phyloP scores from a whole-genome alignment of 2,888 invertebrate genomes.

The Thyatira batis region DNA sequence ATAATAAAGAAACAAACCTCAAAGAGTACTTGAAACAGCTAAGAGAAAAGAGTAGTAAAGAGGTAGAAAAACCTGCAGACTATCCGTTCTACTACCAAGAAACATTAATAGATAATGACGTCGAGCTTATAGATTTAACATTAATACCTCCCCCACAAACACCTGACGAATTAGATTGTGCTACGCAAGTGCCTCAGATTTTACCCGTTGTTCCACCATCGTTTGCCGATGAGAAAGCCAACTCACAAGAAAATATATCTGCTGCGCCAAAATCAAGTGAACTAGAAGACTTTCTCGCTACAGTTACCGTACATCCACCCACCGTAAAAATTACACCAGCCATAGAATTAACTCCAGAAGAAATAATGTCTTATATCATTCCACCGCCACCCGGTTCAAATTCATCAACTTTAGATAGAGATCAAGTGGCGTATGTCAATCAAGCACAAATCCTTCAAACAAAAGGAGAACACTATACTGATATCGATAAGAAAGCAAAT shows the following conservation, averaged over 20 bases:
- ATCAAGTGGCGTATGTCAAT: conserved; percentile 65
- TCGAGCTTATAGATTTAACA: conserved; percentile 94
- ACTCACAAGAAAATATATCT: conserved; percentile 49
- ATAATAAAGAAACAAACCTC: conserved; percentile 84
- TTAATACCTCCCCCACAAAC: conserved; percentile 93
- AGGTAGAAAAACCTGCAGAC: conserved; percentile 64
- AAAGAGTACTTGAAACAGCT: conserved; percentile 86
- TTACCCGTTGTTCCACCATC: conserved; percentile 88
- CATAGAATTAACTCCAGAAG: conserved; percentile 90
- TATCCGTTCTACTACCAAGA: conserved; percentile 76
- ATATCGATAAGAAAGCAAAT: conserved; percentile 59
- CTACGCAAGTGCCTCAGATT: conserved; percentile 85
- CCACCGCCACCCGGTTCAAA: conserved; percentile 86
- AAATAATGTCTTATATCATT: conserved; percentile 92
- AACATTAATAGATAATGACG: conserved; percentile 82
- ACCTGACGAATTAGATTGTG: conserved; percentile 89
- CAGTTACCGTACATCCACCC: conserved; percentile 91
- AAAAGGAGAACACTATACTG: conserved; percentile 44
- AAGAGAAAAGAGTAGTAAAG: conserved; percentile 83
- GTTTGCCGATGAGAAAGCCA: conserved; percentile 85
- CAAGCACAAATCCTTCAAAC: conserved; percentile 63
- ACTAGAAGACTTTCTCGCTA: conserved; percentile 92
- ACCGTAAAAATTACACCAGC: conserved; percentile 88
- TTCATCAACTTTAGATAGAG: conserved; percentile 72
- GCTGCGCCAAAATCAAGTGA: conserved; percentile 79